phyloP scores from a whole-genome alignment of 2,113 vertebrate species.

The Grus americana region DNA sequence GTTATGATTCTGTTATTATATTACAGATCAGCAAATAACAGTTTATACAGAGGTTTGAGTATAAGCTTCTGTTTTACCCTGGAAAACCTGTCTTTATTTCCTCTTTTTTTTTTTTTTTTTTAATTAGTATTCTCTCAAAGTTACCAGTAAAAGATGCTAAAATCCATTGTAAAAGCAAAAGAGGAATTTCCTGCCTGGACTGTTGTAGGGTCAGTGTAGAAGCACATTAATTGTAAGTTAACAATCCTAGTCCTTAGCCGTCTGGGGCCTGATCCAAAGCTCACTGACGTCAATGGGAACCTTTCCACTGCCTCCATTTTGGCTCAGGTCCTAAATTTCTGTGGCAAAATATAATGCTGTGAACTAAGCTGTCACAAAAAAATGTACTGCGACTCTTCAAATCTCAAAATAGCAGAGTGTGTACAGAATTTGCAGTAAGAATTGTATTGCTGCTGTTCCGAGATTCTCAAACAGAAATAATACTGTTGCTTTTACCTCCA shows the following conservation, averaged over 20 bases:
- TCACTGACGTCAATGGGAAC: constrained; percentile 47
- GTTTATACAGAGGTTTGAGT: neutral
- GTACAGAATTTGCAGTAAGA: neutral
- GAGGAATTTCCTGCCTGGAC: neutral
- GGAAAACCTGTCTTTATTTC: neutral
- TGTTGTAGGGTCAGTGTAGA: neutral
- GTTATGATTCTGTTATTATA: neutral
- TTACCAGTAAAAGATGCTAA: neutral
- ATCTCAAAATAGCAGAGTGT: constrained; percentile 33
- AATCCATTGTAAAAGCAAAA: neutral
- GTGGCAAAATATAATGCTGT: constrained; percentile 39
- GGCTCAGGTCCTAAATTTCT: constrained; percentile 40
- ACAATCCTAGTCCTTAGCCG: neutral
- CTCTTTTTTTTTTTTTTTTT: neutral
- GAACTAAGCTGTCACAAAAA: constrained; percentile 32
- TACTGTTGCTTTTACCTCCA: neutral
- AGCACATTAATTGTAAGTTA: constrained; percentile 25
- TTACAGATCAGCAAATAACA: neutral
- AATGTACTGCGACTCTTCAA: neutral
- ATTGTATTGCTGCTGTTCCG: neutral
- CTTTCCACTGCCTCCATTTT: constrained; percentile 46
- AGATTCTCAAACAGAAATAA: neutral
- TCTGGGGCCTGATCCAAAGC: constrained; percentile 44
- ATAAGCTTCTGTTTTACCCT: neutral
- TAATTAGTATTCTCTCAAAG: neutral